These are phyloP conservation scores for Polymixis lichenea DNA, from an alignment of 2,888 invertebrate genomes.

Conservation along the genomic window DNA sequence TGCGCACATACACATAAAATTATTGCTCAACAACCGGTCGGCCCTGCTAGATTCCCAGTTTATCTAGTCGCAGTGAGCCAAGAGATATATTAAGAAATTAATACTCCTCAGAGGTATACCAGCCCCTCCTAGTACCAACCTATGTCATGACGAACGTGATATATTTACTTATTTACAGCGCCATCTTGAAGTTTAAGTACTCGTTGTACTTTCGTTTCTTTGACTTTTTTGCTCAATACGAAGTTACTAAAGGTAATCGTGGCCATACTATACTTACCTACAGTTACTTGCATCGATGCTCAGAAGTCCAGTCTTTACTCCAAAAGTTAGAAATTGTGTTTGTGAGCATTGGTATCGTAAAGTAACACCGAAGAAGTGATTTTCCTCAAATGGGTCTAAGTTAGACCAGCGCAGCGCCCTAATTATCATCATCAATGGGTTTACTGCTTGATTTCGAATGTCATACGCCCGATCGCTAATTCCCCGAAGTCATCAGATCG, in stretches of 20 bases:
- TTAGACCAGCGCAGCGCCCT: slow-evolving; percentile 16
- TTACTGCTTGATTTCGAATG: too few relatives aligned
- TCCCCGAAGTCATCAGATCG: too few relatives aligned
- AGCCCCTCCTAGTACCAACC: not conserved
- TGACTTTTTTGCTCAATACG: not conserved
- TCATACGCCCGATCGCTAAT: too few relatives aligned
- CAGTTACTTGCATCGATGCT: not conserved
- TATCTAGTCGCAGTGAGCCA: slow-evolving; percentile 54
- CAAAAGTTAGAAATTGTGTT: not conserved
- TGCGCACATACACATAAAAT: slow-evolving; percentile 56
- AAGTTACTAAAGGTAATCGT: not conserved
- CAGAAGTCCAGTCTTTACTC: not conserved
- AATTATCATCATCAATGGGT: too few relatives aligned
- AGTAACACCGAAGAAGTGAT: not conserved
- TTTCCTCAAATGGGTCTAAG: slow-evolving; percentile 10
- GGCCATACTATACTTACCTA: not conserved
- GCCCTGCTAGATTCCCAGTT: slow-evolving; percentile 67
- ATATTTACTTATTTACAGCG: slow-evolving; percentile 29
- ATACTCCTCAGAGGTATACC: slow-evolving; percentile 43
- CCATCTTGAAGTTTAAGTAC: slow-evolving; percentile 21
- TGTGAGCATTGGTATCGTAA: not conserved
- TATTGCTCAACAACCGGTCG: slow-evolving; percentile 72
- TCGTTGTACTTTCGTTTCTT: slow-evolving; percentile 13
- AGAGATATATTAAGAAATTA: slow-evolving; percentile 61
- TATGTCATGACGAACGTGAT: slow-evolving; percentile 1